Base-by-base conservation (phyloP, 2,797 vertebrate genomes). In the Falco cherrug region DNA sequence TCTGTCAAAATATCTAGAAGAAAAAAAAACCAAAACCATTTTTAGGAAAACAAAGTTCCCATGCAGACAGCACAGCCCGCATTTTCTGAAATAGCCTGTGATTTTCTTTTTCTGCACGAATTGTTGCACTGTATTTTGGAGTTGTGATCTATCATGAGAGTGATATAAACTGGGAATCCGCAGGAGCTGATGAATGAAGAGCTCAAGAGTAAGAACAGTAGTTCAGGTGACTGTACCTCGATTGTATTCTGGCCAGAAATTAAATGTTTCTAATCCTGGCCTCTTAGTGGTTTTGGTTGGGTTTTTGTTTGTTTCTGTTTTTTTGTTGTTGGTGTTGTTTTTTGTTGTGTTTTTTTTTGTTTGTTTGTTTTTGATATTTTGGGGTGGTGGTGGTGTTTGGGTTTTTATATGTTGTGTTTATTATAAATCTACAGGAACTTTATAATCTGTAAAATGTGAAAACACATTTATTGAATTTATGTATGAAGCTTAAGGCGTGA, bases 1-100 rank as follows among this genome's bases (percentile, higher is more conserved):
- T 64, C 63, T 87, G 75, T 77, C 79, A 95, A 93, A 93, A 70
- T 87, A 83, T 53, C 39, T 76, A 60, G 3, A 35, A 29, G 26
- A n/a, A 77, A 7, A n/a, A 51, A 70, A 19, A 39, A 41, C 5
- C 17, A 37, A 1, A 3, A 0, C 6, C 10, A 2, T 7, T 59
- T 90, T 76, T 43, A 76, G 13, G 63, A 33, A 81, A 87, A 82
- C 8, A 33, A 50, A 45, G 9, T 29, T 84, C 9, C 16, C 3
- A 5, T 71, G 28, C 11, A 43, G 18, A 21, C 24, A 47, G 14
- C 0, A 4, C 22, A 74, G 41, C 21, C 18, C 13, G 3, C 3
- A 21, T 86, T 80, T 92, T 31, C 41, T 61, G 29, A 90, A 67
- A 37, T 16, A 51, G 13, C 31, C 56, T 67, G 11, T 68, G 39